phyloP scores from a whole-genome alignment of 2,888 invertebrate species.

The Nomada flava region DNA sequence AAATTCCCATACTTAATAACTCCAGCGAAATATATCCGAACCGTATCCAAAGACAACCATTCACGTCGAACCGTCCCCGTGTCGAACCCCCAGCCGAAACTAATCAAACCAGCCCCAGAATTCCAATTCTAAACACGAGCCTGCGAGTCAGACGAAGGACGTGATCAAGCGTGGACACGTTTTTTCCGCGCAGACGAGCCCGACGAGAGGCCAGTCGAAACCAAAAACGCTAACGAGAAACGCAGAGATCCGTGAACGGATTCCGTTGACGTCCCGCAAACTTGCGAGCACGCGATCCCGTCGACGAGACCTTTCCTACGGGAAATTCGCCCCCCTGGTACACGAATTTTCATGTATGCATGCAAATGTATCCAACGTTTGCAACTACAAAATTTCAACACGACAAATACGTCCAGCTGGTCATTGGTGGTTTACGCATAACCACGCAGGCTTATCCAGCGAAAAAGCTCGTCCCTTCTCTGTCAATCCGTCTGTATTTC shows the following conservation, averaged over 20 bases:
- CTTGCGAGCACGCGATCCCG: conserved; percentile 14
- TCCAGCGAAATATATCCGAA: background rate
- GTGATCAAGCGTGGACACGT: background rate
- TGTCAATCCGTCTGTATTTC: background rate
- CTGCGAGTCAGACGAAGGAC: background rate
- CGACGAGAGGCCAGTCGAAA: conserved; percentile 1
- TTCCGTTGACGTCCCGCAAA: conserved; percentile 48
- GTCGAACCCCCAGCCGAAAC: background rate
- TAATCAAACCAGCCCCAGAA: conserved; percentile 17
- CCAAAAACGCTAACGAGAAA: conserved; percentile 49
- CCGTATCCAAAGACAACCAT: background rate
- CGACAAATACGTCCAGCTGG: background rate
- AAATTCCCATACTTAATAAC: background rate
- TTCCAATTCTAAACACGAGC: background rate
- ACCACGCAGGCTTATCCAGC: conserved; percentile 10
- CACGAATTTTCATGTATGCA: conserved; percentile 25
- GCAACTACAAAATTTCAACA: conserved; percentile 55
- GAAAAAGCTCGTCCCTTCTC: conserved; percentile 34
- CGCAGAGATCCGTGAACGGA: conserved; percentile 55
- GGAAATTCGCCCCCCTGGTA: conserved; percentile 42
- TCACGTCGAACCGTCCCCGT: conserved; percentile 3
- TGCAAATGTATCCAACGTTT: conserved; percentile 49
- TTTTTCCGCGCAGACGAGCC: conserved; percentile 15
- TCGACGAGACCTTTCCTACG: conserved; percentile 31
- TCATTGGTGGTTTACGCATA: conserved; percentile 17